Conservation (phyloP, 1,140 invertebrate species). For the Himalopsyche phryganea region DNA sequence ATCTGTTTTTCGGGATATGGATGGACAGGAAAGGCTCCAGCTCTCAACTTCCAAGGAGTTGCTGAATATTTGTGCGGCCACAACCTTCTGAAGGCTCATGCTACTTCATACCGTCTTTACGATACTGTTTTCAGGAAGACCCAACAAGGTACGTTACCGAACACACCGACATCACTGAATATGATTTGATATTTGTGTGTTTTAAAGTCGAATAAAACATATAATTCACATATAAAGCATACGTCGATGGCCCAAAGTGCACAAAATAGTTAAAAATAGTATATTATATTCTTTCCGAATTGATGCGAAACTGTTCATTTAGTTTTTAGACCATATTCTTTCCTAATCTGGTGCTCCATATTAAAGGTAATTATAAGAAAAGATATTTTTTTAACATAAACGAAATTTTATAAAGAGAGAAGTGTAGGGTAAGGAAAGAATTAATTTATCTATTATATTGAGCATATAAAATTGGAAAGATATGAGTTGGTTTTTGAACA, state of each 20-base stretch:
- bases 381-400: too few species aligned
- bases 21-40: slow-evolving; percentile 27
- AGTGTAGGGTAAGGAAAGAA: slow-evolving; percentile 44
- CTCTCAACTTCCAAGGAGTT: slow-evolving; percentile 35
- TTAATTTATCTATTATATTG: slow-evolving; percentile 43
- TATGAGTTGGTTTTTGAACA: slow-evolving; percentile 38
- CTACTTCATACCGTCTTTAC: slow-evolving; percentile 41
- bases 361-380: too few species aligned
- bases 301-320: too few species aligned
- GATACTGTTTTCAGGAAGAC: slow-evolving; percentile 29
- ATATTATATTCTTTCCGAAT: too few species aligned
- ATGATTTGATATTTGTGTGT: slow-evolving; percentile 51
- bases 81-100: slow-evolving; percentile 50
- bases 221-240: slow-evolving; percentile 36
- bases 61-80: slow-evolving; percentile 48
- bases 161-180: slow-evolving; percentile 52
- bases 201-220: slow-evolving; percentile 46
- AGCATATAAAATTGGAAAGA: slow-evolving; percentile 34
- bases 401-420: slow-evolving; percentile 38
- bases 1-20: slow-evolving; percentile 38
- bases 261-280: slow-evolving; percentile 43
- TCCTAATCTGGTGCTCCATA: too few species aligned
- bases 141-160: slow-evolving; percentile 30
- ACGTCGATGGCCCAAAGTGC: slow-evolving; percentile 43
- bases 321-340: too few species aligned